Conservation (phyloP, 2,888 invertebrate species). For the Lumbricus terrestris region DNA sequence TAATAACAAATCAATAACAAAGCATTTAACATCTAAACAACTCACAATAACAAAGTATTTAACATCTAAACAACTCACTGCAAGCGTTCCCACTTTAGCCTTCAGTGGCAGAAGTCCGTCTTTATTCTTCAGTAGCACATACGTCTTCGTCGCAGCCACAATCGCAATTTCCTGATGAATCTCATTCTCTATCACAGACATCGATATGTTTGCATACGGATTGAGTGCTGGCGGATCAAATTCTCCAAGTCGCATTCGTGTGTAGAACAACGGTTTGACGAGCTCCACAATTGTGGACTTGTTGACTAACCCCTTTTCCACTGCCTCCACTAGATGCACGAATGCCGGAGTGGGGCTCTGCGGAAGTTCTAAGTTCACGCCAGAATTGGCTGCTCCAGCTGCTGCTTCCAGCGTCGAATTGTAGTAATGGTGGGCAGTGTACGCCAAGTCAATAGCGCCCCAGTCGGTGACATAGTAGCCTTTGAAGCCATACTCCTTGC, state of each 20-base stretch:
- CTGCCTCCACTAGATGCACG: conserved; percentile 21
- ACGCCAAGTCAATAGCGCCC: conserved; percentile 35
- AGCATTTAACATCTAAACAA: not conserved
- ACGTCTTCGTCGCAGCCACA: conserved; percentile 43
- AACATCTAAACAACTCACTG: conserved; percentile 25
- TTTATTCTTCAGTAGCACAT: conserved; percentile 46
- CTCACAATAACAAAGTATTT: not conserved
- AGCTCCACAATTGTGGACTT: conserved; percentile 18
- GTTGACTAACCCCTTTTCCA: conserved; percentile 31
- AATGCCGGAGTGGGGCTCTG: not conserved
- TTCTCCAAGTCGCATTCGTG: conserved; percentile 42
- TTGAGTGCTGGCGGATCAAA: conserved; percentile 45
- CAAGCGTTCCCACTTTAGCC: conserved; percentile 19
- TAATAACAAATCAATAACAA: not conserved
- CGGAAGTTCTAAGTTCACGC: conserved; percentile 34
- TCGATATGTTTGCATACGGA: conserved; percentile 41
- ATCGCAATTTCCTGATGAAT: conserved; percentile 42
- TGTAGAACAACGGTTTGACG: conserved; percentile 42
- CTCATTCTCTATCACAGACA: conserved; percentile 28
- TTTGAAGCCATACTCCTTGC: conserved; percentile 40
- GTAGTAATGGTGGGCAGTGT: conserved; percentile 28
- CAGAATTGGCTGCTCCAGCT: conserved; percentile 31
- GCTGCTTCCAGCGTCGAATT: conserved; percentile 29
- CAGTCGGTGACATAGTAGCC: conserved; percentile 43
- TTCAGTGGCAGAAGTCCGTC: conserved; percentile 40